A percentile compares a stretch with the other conserved stretches of the same genome.
phyloP scores from a whole-genome alignment of 2,888 invertebrate genomes.

The Chymomyza fuscimana region DNA sequence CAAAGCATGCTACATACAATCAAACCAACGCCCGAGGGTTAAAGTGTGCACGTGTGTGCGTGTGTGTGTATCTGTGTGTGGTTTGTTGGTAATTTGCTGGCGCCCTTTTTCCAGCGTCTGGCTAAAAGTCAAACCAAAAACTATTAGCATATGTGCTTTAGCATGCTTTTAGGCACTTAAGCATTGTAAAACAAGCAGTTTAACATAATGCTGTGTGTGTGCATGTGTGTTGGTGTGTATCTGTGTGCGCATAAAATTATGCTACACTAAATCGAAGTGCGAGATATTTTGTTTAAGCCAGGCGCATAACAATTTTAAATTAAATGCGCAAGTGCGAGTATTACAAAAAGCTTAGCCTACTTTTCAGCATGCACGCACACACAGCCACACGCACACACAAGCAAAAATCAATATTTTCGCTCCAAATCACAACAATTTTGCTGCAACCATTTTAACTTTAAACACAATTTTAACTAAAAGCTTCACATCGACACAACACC shows the following conservation, averaged over 20 bases:
- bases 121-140: constrained; percentile 30
- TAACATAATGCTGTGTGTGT: constrained; percentile 35
- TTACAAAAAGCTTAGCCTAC: constrained; percentile 24
- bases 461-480: constrained; percentile 16
- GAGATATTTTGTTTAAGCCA: background rate
- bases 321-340: constrained; percentile 10
- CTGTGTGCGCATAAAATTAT: background rate
- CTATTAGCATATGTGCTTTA: constrained; percentile 44
- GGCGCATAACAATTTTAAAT: background rate
- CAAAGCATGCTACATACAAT: background rate
- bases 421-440: constrained; percentile 36
- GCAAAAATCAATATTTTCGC: constrained; percentile 50
- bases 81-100: constrained; percentile 35
- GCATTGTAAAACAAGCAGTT: constrained; percentile 49
- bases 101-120: constrained; percentile 31
- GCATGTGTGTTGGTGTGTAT: background rate
- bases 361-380: background rate
- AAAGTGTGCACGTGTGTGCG: constrained; percentile 20
- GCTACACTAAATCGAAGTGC: background rate
- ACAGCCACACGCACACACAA: background rate
- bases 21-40: background rate
- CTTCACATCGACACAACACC: background rate
- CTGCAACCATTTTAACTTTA: constrained; percentile 26
- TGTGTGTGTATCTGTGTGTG: background rate
- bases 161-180: constrained; percentile 33